Evolutionary conservation across 1,140 invertebrate species (phyloP).

Genomic region (Ceratina australensis): DNA sequence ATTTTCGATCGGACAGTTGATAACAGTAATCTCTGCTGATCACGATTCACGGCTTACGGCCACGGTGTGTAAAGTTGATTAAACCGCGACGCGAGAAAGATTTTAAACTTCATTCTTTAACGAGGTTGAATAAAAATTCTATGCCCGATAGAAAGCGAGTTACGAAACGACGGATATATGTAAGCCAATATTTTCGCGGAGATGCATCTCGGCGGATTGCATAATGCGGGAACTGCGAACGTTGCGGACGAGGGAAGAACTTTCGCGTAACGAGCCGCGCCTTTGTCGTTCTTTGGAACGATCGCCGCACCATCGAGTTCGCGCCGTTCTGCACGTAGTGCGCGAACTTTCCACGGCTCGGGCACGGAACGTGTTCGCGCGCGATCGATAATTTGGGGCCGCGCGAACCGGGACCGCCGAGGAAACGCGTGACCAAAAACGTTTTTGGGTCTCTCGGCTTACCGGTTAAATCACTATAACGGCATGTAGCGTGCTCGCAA

Average conservation of each 20-base stretch:
- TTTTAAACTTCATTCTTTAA: too few species aligned
- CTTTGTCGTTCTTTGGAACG: slow-evolving; percentile 14
- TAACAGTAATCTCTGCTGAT: too few species aligned
- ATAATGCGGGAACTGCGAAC: slow-evolving; percentile 6
- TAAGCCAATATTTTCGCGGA: too few species aligned
- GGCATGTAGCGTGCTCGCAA: too few species aligned
- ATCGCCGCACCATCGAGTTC: slow-evolving; percentile 24
- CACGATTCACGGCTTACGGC: too few species aligned
- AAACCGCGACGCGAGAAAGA: too few species aligned
- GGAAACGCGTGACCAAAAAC: neutral
- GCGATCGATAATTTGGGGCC: slow-evolving; percentile 27
- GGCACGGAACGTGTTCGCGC: slow-evolving; percentile 29
- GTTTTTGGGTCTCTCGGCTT: slow-evolving; percentile 1
- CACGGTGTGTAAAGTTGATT: too few species aligned
- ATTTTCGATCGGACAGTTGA: too few species aligned
- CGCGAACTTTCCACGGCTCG: slow-evolving; percentile 37
- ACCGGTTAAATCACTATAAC: too few species aligned
- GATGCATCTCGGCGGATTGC: neutral
- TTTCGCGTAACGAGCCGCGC: slow-evolving; percentile 25
- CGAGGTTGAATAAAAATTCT: too few species aligned
- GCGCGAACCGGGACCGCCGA: neutral
- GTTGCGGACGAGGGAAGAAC: neutral
- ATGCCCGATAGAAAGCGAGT: too few species aligned
- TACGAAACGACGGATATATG: too few species aligned
- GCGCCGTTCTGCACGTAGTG: slow-evolving; percentile 33